phyloP scores from a whole-genome alignment of 2,797 vertebrate genomes.

The Adrianichthys oophorus region DNA sequence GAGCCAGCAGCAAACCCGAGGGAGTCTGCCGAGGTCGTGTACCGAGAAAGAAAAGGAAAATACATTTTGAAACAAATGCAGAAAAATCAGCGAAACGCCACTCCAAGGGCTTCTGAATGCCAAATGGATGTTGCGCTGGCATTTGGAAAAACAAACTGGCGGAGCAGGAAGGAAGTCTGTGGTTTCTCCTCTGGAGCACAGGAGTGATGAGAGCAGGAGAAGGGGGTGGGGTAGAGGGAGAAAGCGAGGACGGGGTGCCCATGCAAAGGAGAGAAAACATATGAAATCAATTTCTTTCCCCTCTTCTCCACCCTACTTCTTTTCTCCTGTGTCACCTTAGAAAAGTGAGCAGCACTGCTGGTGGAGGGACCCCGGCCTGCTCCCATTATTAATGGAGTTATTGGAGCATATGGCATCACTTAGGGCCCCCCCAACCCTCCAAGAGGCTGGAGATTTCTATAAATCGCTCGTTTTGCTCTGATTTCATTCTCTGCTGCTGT shows the following conservation, averaged over 20 bases:
- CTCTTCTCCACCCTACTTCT: slow-evolving; percentile 24
- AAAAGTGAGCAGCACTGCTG: slow-evolving; percentile 70
- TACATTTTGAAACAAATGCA: background rate
- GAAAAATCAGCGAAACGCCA: slow-evolving; percentile 22
- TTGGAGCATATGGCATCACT: slow-evolving; percentile 80
- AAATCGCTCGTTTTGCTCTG: slow-evolving; percentile 65
- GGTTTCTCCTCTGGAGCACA: slow-evolving; percentile 64
- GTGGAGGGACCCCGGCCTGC: slow-evolving; percentile 60
- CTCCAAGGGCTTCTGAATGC: slow-evolving; percentile 37
- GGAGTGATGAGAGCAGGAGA: slow-evolving; percentile 45
- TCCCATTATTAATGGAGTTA: slow-evolving; percentile 78
- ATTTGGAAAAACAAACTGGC: slow-evolving; percentile 71
- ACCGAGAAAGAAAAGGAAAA: background rate
- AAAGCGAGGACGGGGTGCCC: slow-evolving; percentile 22
- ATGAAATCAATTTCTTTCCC: slow-evolving; percentile 77
- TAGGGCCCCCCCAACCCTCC: slow-evolving; percentile 55
- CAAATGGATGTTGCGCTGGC: slow-evolving; percentile 59
- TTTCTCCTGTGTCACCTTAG: slow-evolving; percentile 75
- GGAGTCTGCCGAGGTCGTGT: slow-evolving; percentile 79
- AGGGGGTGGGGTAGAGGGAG: slow-evolving; percentile 24
- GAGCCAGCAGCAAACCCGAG: slow-evolving; percentile 89
- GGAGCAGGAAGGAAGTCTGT: slow-evolving; percentile 72
- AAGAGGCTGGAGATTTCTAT: slow-evolving; percentile 57
- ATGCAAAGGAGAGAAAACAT: slow-evolving; percentile 66
- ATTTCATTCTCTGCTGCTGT: slow-evolving; percentile 43